Evolutionary conservation across 2,888 invertebrate species (phyloP).

Genomic region (Ametastegia equiseti): DNA sequence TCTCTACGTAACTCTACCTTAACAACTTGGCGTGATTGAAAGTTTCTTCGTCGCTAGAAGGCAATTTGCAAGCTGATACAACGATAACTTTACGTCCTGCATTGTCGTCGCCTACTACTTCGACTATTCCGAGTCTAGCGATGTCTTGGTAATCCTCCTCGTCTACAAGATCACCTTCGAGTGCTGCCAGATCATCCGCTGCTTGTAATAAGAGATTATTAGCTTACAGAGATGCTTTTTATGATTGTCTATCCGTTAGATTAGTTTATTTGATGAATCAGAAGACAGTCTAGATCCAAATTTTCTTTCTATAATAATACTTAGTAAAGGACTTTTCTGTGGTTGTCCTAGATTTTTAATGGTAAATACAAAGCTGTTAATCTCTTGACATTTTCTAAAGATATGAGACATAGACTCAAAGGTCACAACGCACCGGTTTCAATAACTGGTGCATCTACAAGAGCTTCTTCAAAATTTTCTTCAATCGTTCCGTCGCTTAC

Average conservation of each 20-base stretch:
- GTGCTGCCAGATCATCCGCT: slow-evolving; percentile 73
- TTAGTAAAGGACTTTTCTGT: neutral
- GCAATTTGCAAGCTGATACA: slow-evolving; percentile 93
- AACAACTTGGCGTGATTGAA: slow-evolving; percentile 86
- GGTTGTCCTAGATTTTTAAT: neutral
- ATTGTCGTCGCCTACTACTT: slow-evolving; percentile 90
- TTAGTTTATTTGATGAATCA: neutral
- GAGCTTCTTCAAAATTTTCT: slow-evolving; percentile 93
- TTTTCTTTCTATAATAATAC: neutral
- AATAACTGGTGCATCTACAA: slow-evolving; percentile 82
- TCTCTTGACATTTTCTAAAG: slow-evolving; percentile 64
- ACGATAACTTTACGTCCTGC: slow-evolving; percentile 97
- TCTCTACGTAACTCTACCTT: slow-evolving; percentile 76
- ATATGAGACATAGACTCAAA: slow-evolving; percentile 63
- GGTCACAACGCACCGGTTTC: slow-evolving; percentile 72
- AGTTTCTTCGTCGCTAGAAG: slow-evolving; percentile 82
- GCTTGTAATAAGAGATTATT: slow-evolving; percentile 50
- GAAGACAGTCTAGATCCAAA: neutral
- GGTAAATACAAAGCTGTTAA: slow-evolving; percentile 26
- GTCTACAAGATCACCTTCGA: slow-evolving; percentile 73
- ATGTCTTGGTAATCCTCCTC: slow-evolving; percentile 84
- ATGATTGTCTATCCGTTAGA: neutral
- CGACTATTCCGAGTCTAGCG: slow-evolving; percentile 86
- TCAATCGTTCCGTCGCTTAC: slow-evolving; percentile 93
- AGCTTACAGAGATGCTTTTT: too few relatives aligned